Conservation (phyloP, 2,113 vertebrate species). For the Azemiops feae region DNA sequence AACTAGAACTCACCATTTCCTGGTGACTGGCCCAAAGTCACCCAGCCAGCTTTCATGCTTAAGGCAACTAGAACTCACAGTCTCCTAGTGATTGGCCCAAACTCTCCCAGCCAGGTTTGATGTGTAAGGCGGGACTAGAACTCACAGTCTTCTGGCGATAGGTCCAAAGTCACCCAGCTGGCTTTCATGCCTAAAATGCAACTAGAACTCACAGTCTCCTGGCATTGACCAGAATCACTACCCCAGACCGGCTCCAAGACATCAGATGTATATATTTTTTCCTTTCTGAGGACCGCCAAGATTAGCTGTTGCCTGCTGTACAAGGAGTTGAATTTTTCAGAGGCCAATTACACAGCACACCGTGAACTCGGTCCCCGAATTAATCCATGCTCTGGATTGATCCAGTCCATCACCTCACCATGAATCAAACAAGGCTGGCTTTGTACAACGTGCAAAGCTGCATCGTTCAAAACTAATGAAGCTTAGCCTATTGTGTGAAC, state of each 20-base stretch:
- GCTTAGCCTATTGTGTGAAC: background rate
- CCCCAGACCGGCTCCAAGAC: background rate
- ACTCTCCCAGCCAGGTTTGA: too few species aligned
- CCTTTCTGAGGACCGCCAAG: background rate
- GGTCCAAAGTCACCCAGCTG: too few species aligned
- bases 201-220: too few species aligned
- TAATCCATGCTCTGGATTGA: background rate
- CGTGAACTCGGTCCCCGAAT: background rate
- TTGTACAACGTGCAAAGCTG: background rate
- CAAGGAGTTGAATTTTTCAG: background rate
- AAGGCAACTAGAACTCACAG: too few species aligned
- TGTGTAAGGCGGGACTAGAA: too few species aligned
- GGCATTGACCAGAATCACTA: background rate
- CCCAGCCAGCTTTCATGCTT: accelerated
- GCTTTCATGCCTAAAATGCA: too few species aligned
- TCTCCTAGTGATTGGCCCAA: too few species aligned
- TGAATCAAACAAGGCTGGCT: background rate
- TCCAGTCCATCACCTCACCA: background rate
- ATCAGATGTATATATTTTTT: background rate
- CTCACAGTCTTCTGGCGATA: too few species aligned
- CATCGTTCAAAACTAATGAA: background rate
- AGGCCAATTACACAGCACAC: background rate
- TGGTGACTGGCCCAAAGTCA: too few species aligned
- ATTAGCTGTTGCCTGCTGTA: background rate
- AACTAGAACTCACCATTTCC: too few species aligned